Evolutionary conservation across 1,140 invertebrate genomes (phyloP).

Genomic region (Magallana ariakensis): DNA sequence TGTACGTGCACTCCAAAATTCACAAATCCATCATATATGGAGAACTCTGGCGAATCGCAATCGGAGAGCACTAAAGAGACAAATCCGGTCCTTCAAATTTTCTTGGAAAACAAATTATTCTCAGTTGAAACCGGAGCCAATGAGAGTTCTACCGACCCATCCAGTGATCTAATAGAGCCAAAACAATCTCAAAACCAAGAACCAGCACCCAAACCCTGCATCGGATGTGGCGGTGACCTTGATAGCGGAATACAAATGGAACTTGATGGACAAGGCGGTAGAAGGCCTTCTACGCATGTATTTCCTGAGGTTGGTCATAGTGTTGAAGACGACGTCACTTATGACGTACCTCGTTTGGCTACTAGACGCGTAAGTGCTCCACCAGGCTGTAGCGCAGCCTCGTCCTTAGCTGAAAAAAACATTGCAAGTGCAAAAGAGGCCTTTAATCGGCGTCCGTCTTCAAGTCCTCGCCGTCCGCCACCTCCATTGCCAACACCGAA

Average conservation of each 20-base stretch:
- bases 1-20: neutral
- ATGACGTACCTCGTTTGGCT: constrained; percentile 38
- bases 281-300: constrained; percentile 44
- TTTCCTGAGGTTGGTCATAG: constrained; percentile 38
- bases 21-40: constrained; percentile 2
- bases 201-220: neutral
- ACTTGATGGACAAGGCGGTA: constrained; percentile 9
- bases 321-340: constrained; percentile 32
- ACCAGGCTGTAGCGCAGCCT: constrained; percentile 1
- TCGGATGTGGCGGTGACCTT: constrained; percentile 9
- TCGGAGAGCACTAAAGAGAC: neutral
- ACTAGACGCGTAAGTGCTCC: constrained; percentile 48
- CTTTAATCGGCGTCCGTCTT: constrained; percentile 5
- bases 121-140: neutral
- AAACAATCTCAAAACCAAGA: neutral
- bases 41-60: neutral
- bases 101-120: constrained; percentile 38
- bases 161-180: neutral
- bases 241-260: constrained; percentile 39
- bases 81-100: constrained; percentile 37
- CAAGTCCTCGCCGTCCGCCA: neutral
- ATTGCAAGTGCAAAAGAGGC: neutral
- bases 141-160: neutral
- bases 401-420: neutral
- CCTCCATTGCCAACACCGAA: neutral